phyloP scores from a whole-genome alignment of 1,140 invertebrate species.

The Cataglyphis hispanica region DNA sequence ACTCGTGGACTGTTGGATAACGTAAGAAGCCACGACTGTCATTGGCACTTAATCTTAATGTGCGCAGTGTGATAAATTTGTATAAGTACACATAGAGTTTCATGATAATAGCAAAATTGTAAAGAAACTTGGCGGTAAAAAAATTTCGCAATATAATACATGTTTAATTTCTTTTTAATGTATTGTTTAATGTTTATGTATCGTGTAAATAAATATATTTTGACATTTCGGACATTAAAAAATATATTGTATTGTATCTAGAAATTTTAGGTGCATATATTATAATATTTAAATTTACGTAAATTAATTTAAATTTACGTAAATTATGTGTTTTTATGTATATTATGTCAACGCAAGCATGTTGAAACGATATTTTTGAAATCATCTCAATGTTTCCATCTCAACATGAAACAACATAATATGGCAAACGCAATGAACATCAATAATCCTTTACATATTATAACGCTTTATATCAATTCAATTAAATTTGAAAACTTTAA shows the following conservation, averaged over 20 bases:
- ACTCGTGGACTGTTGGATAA: constrained; percentile 45
- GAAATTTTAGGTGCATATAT: too few relatives aligned
- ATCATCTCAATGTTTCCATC: background rate
- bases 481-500: background rate
- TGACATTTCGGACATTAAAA: background rate
- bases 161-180: background rate
- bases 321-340: too few relatives aligned
- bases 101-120: background rate
- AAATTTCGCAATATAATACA: background rate
- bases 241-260: background rate
- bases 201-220: background rate
- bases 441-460: background rate
- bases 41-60: constrained; percentile 38
- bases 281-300: too few relatives aligned
- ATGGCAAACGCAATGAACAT: background rate
- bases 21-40: constrained; percentile 25
- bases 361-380: background rate
- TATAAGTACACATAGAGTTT: background rate
- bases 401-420: background rate
- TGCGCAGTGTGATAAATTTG: constrained; percentile 23
- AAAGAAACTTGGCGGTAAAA: background rate
- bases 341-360: background rate
- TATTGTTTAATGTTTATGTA: constrained; percentile 6
- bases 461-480: constrained; percentile 3
- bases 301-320: too few relatives aligned